A percentile compares a stretch with the other conserved stretches of the same genome.
These are phyloP conservation scores for Aphyosemion australe DNA, from an alignment of 2,113 vertebrate genomes.

Conservation along the genomic window DNA sequence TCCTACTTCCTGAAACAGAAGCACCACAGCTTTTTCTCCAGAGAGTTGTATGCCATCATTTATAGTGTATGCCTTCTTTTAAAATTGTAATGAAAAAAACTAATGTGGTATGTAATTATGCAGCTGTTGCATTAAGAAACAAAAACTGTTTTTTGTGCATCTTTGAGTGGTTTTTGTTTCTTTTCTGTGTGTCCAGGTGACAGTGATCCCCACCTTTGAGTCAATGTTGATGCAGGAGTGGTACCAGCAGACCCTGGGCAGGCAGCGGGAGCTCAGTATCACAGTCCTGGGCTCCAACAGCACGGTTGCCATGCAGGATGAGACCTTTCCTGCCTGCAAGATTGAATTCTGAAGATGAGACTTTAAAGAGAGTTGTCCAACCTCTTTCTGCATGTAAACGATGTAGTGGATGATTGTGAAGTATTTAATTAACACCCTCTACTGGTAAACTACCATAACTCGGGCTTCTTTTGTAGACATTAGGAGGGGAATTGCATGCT, in stretches of 20 bases:
- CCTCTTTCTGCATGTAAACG: conserved; percentile 16
- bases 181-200: conserved; percentile 79
- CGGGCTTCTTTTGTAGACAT: no score
- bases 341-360: conserved; percentile 85
- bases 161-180: background rate
- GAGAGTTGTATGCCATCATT: no score
- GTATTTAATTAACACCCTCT: background rate
- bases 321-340: conserved; percentile 95
- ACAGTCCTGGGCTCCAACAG: conserved; percentile 92
- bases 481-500: conserved; percentile 34
- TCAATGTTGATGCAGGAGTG: conserved; percentile 87
- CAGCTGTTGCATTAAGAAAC: no score
- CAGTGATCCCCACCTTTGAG: conserved; percentile 92
- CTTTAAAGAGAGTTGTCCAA: background rate
- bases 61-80: no score
- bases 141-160: background rate
- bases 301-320: conserved; percentile 94
- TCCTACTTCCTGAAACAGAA: no score
- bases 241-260: conserved; percentile 88
- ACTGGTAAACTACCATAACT: no score
- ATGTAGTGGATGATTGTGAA: conserved; percentile 1
- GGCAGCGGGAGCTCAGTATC: conserved; percentile 85
- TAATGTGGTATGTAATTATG: no score
- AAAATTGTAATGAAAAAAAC: no score
- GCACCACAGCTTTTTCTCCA: no score